Evolutionary conservation across 92 coral and sea anemone species (phyloP), one percentile per base, ranked within the genome.

Genomic region (Parazoanthus darwini): DNA sequence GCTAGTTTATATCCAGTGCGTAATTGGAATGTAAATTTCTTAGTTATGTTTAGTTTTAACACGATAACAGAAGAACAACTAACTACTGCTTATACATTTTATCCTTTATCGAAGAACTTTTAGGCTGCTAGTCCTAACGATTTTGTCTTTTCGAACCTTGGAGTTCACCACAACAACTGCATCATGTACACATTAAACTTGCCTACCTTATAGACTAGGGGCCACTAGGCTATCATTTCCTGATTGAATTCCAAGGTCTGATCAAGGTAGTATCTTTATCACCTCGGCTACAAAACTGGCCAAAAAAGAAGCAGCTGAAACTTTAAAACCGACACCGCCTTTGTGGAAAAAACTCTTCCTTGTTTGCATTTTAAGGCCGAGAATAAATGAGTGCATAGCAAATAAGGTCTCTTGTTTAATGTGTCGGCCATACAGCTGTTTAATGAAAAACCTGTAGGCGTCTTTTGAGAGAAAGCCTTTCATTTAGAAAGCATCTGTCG

Each of bases 401-500:
- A 8, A n/a, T n/a, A 66, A 82, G 26, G 22, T 36, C 71, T 63
- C 29, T 38, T 37, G 35, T 82, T 79, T 66, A 37, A 82, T 38
- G 51, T 22, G 58, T 39, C 74, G 3, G 20, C 59, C 36, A 70
- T 22, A 10, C 86, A 82, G 56, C 86, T 66, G 59, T 23, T 82
- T 66, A 56, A 35, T 63, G 26, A 56, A 56, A 15, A 13, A 54
- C 9, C 70, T 26, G 59, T 26, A 81, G 35, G 43, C 43, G 48
- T 22, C 5, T 81, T 42, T 82, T 39, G 58, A 36, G 56, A 82
- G 66, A 67, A 82, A 65, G 42, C 2, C 1, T 42, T 68, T 10
- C 33, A 82, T 82, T 65, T 46, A 67, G 35, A 63, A 36, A 20
- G 58, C 56, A 68, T 67, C 59, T 67, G 86, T 67, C 76, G 59